phyloP scores from a whole-genome alignment of 1,140 invertebrate genomes.

The Diuraphis noxia region DNA sequence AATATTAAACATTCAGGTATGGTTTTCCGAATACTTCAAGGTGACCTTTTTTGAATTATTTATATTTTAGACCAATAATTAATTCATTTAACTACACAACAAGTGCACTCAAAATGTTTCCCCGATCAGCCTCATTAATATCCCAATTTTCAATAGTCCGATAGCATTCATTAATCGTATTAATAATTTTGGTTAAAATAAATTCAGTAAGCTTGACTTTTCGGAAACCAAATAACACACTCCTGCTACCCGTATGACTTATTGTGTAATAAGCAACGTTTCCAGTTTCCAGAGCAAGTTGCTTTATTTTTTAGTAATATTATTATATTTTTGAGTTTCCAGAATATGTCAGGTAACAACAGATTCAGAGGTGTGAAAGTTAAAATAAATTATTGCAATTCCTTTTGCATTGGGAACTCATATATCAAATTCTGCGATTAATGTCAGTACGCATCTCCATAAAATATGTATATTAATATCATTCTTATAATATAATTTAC shows the following conservation, averaged over 20 bases:
- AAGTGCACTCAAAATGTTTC: neutral
- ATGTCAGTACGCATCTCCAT: neutral
- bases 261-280: neutral
- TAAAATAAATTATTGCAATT: neutral
- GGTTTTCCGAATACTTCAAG: neutral
- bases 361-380: neutral
- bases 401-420: neutral
- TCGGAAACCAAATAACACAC: neutral
- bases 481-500: neutral
- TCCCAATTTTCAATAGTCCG: neutral
- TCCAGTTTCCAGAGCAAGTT: neutral
- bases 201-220: neutral
- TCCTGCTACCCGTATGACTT: neutral
- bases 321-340: neutral
- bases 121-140: neutral
- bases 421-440: neutral
- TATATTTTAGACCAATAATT: neutral
- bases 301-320: neutral
- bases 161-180: neutral
- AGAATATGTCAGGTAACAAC: neutral
- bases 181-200: neutral
- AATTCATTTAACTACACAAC: neutral
- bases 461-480: neutral
- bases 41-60: neutral
- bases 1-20: neutral